Conservation (phyloP, 2,797 vertebrate genomes). For the Babyrousa celebensis region DNA sequence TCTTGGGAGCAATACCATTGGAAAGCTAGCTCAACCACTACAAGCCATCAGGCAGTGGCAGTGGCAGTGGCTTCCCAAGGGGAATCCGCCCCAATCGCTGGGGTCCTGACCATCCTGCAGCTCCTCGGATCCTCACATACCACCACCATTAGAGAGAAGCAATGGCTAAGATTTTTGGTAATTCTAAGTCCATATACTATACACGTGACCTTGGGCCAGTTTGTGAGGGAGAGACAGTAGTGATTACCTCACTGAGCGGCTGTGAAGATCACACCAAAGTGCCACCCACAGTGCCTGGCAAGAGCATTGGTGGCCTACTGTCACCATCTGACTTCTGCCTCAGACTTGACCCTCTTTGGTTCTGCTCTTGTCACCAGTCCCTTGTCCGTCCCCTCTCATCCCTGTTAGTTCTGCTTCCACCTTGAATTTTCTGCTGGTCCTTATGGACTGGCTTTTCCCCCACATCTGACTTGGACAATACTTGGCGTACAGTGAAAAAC, state of each 20-base stretch:
- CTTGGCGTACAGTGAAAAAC: neutral
- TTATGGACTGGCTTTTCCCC: neutral
- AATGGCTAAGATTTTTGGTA: neutral
- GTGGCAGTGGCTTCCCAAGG: too few species aligned
- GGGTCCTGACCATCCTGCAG: neutral
- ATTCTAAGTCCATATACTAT: neutral
- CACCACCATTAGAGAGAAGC: neutral
- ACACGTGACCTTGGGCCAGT: too few species aligned
- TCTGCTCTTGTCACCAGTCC: neutral
- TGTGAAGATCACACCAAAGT: neutral
- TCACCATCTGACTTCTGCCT: neutral
- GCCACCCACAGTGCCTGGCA: neutral
- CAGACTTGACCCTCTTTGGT: neutral
- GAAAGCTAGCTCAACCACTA: neutral
- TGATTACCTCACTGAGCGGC: neutral
- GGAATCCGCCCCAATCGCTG: neutral
- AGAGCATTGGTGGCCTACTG: neutral
- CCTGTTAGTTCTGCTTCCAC: neutral
- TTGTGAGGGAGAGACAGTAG: neutral
- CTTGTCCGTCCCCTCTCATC: neutral
- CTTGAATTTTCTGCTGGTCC: neutral
- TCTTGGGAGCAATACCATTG: neutral
- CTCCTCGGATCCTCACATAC: neutral
- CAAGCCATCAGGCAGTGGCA: neutral
- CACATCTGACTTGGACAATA: neutral